phyloP scores from a whole-genome alignment of 2,888 invertebrate species.

The Synergus umbraculus region DNA sequence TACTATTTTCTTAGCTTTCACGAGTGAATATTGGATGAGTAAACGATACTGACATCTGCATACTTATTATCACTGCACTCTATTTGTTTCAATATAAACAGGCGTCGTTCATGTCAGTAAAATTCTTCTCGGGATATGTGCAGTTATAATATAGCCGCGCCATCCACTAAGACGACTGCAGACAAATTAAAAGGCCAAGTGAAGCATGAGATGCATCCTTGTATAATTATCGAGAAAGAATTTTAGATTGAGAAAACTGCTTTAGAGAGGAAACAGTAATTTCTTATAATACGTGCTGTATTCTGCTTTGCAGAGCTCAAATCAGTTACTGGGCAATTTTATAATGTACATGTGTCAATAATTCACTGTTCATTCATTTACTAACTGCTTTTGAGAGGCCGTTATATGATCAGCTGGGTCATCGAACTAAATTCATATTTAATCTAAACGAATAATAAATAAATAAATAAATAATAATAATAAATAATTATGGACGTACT shows the following conservation, averaged over 20 bases:
- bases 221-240: not conserved
- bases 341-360: not conserved
- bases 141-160: not conserved
- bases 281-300: not conserved
- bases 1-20: not conserved
- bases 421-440: not conserved
- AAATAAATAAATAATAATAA: too few relatives aligned
- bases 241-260: not conserved
- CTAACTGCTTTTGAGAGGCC: not conserved
- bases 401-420: too few relatives aligned
- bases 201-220: not conserved
- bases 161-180: not conserved
- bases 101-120: not conserved
- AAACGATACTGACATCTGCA: not conserved
- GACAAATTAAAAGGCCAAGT: not conserved
- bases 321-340: not conserved
- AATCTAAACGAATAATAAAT: not conserved
- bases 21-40: not conserved
- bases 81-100: not conserved
- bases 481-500: not conserved
- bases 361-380: not conserved
- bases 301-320: not conserved
- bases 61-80: not conserved
- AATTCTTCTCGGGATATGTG: not conserved
- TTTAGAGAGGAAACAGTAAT: not conserved